Evolutionary conservation across 2,113 vertebrate species (phyloP).

Genomic region (Craseonycteris thonglongyai): DNA sequence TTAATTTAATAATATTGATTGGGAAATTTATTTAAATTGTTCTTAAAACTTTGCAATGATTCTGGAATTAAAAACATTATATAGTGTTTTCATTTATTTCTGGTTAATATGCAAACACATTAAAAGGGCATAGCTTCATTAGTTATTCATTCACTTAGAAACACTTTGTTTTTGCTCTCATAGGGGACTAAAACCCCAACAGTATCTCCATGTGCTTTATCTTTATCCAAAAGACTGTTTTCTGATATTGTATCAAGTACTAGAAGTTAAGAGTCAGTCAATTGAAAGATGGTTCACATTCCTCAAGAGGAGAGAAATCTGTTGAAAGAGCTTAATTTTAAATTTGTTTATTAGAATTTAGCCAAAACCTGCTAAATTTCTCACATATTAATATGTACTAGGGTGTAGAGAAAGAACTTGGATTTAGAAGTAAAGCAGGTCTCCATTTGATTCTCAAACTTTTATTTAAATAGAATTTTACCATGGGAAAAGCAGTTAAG

Average conservation of each 20-base stretch:
- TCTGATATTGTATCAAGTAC: neutral
- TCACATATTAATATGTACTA: neutral
- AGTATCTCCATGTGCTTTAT: neutral
- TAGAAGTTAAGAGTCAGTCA: neutral
- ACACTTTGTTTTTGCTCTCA: neutral
- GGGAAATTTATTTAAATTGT: neutral
- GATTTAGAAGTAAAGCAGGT: neutral
- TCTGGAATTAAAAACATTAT: slow-evolving; percentile 16
- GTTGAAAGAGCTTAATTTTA: slow-evolving; percentile 26
- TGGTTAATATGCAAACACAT: neutral
- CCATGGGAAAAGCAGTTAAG: neutral
- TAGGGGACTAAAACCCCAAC: neutral
- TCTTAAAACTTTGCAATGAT: neutral
- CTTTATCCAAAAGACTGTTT: slow-evolving; percentile 7
- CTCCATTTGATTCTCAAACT: neutral
- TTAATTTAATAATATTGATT: neutral
- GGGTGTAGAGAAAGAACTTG: neutral
- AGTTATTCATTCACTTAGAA: neutral
- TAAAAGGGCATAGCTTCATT: neutral
- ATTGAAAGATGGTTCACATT: neutral
- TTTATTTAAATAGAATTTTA: neutral
- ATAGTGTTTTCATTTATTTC: slow-evolving; percentile 4
- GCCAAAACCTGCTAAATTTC: neutral
- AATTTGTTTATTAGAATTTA: slow-evolving; percentile 5
- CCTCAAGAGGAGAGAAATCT: neutral